Evolutionary conservation across 2,888 invertebrate genomes (phyloP).

Genomic region (Clistopyga incitator): DNA sequence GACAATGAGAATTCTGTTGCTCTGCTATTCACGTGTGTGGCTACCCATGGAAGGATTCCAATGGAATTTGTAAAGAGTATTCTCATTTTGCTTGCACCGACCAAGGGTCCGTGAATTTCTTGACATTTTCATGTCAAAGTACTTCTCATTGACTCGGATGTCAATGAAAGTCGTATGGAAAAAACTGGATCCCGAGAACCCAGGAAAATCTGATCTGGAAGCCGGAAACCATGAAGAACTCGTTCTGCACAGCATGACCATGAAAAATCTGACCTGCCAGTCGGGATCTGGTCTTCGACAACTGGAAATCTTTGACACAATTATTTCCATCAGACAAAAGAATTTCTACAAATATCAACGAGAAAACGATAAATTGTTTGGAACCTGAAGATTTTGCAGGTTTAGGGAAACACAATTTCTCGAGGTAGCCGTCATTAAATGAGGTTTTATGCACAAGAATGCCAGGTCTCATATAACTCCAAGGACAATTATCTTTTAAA

Average conservation of each 20-base stretch:
- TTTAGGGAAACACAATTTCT: neutral
- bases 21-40: neutral
- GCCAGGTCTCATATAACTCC: neutral
- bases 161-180: no score
- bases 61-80: neutral
- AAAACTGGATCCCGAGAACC: no score
- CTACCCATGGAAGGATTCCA: neutral
- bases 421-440: neutral
- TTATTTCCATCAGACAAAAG: neutral
- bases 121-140: no score
- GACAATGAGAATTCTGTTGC: slow-evolving; percentile 34
- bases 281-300: no score
- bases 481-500: neutral
- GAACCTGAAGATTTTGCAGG: neutral
- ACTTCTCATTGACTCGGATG: no score
- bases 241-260: no score
- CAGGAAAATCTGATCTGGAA: no score
- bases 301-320: no score
- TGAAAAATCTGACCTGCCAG: no score
- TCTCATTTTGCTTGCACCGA: neutral
- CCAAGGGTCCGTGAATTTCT: no score
- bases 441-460: neutral
- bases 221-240: no score
- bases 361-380: neutral
- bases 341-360: neutral